These are phyloP conservation scores for Drosophila orena DNA, from an alignment of 1,140 invertebrate species.

Conservation along the genomic window DNA sequence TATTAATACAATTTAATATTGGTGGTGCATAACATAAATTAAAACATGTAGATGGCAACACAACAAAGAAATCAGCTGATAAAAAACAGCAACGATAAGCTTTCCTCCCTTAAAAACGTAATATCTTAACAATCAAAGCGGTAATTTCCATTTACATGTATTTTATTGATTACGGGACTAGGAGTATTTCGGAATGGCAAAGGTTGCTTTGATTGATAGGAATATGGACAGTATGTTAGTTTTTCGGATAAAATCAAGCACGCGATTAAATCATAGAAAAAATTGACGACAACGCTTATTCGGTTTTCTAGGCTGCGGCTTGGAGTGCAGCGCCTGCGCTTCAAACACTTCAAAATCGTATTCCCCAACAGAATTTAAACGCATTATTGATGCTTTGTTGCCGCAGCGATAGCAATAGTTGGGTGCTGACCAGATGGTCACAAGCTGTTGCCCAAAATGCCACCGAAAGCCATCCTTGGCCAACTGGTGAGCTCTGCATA, in stretches of 20 bases:
- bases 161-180: slow-evolving; percentile 38
- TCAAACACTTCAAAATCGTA: slow-evolving; percentile 22
- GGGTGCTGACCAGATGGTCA: slow-evolving; percentile 99
- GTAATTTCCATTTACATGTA: neutral
- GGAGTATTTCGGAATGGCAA: slow-evolving; percentile 28
- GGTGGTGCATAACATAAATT: too few relatives aligned
- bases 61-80: too few relatives aligned
- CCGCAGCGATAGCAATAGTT: slow-evolving; percentile 98
- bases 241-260: neutral
- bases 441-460: slow-evolving; percentile 99
- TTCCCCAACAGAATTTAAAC: slow-evolving; percentile 1
- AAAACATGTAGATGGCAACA: too few relatives aligned
- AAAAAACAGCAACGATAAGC: too few relatives aligned
- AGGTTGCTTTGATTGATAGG: slow-evolving; percentile 25
- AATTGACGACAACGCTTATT: slow-evolving; percentile 36
- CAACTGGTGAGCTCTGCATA: slow-evolving; percentile 99
- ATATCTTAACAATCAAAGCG: too few relatives aligned
- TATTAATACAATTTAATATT: too few relatives aligned
- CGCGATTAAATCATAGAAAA: slow-evolving; percentile 19
- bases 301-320: slow-evolving; percentile 18
- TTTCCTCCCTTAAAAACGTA: too few relatives aligned
- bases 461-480: slow-evolving; percentile 99
- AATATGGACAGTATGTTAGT: too few relatives aligned
- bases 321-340: slow-evolving; percentile 29
- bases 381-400: slow-evolving; percentile 26